A percentile compares a stretch with the other conserved stretches of the same genome.
phyloP scores from a whole-genome alignment of 2,888 invertebrate species.

The Meganola albula region DNA sequence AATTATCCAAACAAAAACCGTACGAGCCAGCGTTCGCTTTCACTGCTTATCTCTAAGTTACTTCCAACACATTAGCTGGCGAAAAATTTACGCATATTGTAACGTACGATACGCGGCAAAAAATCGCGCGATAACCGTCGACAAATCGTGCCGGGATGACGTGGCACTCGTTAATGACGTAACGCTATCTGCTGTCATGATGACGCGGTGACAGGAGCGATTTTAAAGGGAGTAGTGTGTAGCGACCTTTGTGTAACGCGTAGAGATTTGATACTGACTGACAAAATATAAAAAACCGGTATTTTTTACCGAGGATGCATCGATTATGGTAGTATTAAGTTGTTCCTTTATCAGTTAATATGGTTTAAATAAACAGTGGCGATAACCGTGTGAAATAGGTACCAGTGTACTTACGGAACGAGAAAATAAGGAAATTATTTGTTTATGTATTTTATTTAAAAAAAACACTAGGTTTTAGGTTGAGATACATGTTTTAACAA shows the following conservation, averaged over 20 bases:
- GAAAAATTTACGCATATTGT: conserved; percentile 70
- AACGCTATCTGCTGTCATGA: conserved; percentile 57
- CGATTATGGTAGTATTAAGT: too few relatives aligned
- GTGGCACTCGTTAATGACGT: conserved; percentile 68
- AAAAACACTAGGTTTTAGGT: too few relatives aligned
- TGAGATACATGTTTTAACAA: too few relatives aligned
- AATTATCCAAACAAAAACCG: conserved; percentile 42
- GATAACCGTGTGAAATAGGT: too few relatives aligned
- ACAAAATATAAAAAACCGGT: too few relatives aligned
- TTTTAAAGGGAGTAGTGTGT: conserved; percentile 41
- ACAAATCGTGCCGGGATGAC: conserved; percentile 72
- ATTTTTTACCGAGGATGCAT: too few relatives aligned
- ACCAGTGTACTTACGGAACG: too few relatives aligned
- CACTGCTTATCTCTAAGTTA: conserved; percentile 64
- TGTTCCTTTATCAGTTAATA: too few relatives aligned
- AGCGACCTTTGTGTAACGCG: conserved; percentile 53
- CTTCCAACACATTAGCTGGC: conserved; percentile 68
- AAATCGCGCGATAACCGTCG: conserved; percentile 69
- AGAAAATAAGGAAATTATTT: too few relatives aligned
- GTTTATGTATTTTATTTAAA: too few relatives aligned
- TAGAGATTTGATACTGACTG: too few relatives aligned
- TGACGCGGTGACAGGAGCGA: conserved; percentile 51
- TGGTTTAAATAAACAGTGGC: too few relatives aligned
- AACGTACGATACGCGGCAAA: conserved; percentile 56
- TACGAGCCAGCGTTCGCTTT: conserved; percentile 51